Base-by-base conservation (phyloP, 1,140 invertebrate species). In the Chrysomallon squamiferum region DNA sequence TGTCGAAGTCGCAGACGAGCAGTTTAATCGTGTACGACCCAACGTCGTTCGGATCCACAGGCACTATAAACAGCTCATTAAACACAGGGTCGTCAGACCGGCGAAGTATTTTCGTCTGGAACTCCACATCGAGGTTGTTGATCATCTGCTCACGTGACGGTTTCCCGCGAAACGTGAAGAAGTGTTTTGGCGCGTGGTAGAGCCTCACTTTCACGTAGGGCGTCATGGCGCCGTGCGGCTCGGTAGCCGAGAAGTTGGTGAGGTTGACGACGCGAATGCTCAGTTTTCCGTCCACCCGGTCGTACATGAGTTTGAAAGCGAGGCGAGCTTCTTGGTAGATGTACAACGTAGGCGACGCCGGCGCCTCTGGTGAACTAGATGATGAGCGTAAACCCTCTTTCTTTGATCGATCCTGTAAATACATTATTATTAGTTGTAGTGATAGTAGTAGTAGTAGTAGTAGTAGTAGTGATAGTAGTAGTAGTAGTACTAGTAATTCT, bases 11-110 rank as follows among this genome's bases (percentile, higher is more conserved):
- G 75, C 89, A 90, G 20, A 90, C 84, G 67, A 90, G 88, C 68
- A 90, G 89, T 54, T 86, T 85, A 5, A 90, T 74, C 3, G 87
- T 67, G 56, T 74, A 71, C 15, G 56, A 82, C 49, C 87, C 81
- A 50, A 87, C 79, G 11, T 82, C 70, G 27, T 88, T 80, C 79
- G 81, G 54, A 84, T 90, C 89, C 33, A 92, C 80, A 0, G 87
- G 86, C 72, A 92, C 89, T 32, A 90, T 80, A 77, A 92, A 92
- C 59, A 90, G 88, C 76, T 92, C 90, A 71, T 92, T 90, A 80
- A 90, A 92, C 64, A 88, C 89, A 1, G 91, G 91, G 69, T 88
- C 89, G 59, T 88, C 88, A 45, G 87, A 88, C 47, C 87, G 86
- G 66, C 89, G 86, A 70, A 89, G 91, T n/a, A 88, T 84, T 84